These are phyloP conservation scores for Rotaria sp. DNA, from an alignment of 2,888 invertebrate genomes.

Conservation along the genomic window DNA sequence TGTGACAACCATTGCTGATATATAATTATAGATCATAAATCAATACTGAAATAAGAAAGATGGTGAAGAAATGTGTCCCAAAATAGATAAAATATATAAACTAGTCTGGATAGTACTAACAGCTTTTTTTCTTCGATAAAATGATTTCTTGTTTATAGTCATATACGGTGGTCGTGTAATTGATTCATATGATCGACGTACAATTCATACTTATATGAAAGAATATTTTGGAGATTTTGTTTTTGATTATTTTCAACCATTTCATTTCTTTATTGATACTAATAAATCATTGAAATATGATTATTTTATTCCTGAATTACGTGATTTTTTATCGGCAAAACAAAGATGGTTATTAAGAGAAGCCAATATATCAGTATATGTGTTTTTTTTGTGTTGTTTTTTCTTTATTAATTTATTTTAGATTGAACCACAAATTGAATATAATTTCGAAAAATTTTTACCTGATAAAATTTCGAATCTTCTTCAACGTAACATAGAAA, in stretches of 20 bases:
- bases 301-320: constrained; percentile 69
- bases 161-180: constrained; percentile 91
- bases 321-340: constrained; percentile 59
- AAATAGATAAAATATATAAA: too few species aligned
- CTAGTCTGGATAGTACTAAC: too few species aligned
- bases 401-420: background rate
- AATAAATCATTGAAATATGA: constrained; percentile 66
- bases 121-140: too few species aligned
- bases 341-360: constrained; percentile 8
- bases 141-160: constrained; percentile 49
- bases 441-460: background rate
- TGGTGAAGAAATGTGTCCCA: too few species aligned
- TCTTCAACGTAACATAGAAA: background rate
- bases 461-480: background rate
- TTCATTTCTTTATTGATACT: constrained; percentile 66
- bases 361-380: background rate
- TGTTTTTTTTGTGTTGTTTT: background rate
- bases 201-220: constrained; percentile 78
- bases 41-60: too few species aligned
- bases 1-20: too few species aligned
- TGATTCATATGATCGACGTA: constrained; percentile 79
- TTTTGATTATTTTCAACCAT: constrained; percentile 80
- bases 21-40: too few species aligned
- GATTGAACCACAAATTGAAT: background rate
- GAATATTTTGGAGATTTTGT: constrained; percentile 89